phyloP scores from a whole-genome alignment of 2,797 vertebrate genomes.

The Clarias fuscus region DNA sequence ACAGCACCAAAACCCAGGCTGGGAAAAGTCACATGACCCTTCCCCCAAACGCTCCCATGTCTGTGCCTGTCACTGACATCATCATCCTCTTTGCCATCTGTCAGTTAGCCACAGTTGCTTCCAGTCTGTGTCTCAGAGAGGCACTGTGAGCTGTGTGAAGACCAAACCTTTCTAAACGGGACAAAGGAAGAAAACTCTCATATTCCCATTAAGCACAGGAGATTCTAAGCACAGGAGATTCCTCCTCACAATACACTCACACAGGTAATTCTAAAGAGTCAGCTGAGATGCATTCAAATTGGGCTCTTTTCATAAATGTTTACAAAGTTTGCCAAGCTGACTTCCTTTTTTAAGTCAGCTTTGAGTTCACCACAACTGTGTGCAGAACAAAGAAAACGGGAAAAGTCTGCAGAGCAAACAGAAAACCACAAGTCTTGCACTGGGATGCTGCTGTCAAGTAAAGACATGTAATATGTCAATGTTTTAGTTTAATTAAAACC shows the following conservation, averaged over 20 bases:
- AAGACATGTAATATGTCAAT: neutral
- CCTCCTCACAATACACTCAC: conserved; percentile 29
- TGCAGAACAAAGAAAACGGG: conserved; percentile 6
- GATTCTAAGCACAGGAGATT: conserved; percentile 35
- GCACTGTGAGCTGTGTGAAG: conserved; percentile 57
- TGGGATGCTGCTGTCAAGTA: neutral
- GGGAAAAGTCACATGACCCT: conserved; percentile 48
- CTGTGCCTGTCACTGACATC: conserved; percentile 69
- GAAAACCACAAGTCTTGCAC: neutral
- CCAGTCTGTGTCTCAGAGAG: conserved; percentile 55
- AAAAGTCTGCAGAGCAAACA: neutral
- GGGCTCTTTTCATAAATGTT: neutral
- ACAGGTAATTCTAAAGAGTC: neutral
- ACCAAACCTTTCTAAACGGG: conserved; percentile 40
- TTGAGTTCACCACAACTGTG: neutral
- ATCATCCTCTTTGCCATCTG: conserved; percentile 62
- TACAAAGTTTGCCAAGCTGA: neutral
- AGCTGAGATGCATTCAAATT: neutral
- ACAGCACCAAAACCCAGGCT: conserved; percentile 26
- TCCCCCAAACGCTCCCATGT: conserved; percentile 43
- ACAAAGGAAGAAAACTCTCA: conserved; percentile 15
- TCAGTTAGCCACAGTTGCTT: conserved; percentile 57
- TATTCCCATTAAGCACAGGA: conserved; percentile 12
- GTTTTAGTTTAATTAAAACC: neutral
- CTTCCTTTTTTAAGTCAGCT: neutral